Percentiles rank a stretch among this genome's conserved stretches.
Evolutionary conservation across 2,888 invertebrate species (phyloP).

Genomic region (Andrena bucephala): DNA sequence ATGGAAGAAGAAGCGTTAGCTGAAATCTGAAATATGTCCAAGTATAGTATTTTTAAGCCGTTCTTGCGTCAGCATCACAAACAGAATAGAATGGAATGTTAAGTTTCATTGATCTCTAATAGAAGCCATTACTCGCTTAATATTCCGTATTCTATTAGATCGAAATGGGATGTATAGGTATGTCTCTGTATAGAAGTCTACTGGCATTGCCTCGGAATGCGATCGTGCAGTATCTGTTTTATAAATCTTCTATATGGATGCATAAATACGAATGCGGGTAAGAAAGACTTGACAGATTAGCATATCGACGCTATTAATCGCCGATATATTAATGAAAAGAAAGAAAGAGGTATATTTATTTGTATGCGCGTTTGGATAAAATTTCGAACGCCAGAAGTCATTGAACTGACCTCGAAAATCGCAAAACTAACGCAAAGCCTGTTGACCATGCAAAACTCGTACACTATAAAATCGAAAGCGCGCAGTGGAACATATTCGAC

Average conservation of each 20-base stretch:
- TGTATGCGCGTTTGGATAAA: slow-evolving; percentile 42
- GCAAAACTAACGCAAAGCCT: slow-evolving; percentile 35
- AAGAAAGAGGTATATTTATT: slow-evolving; percentile 60
- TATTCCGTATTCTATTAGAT: slow-evolving; percentile 57
- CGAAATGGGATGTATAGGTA: slow-evolving; percentile 20
- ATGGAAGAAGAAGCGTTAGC: slow-evolving; percentile 9
- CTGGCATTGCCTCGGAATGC: slow-evolving; percentile 14
- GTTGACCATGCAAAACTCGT: slow-evolving; percentile 39
- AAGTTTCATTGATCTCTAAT: slow-evolving; percentile 23
- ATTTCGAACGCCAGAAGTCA: slow-evolving; percentile 22
- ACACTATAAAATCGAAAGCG: slow-evolving; percentile 42
- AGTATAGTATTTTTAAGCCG: slow-evolving; percentile 27
- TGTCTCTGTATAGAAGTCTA: slow-evolving; percentile 24
- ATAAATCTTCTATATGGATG: slow-evolving; percentile 42
- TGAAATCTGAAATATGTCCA: slow-evolving; percentile 10
- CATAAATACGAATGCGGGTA: slow-evolving; percentile 40
- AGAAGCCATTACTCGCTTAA: slow-evolving; percentile 52
- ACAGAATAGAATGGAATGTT: background rate
- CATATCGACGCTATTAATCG: slow-evolving; percentile 38
- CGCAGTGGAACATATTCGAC: slow-evolving; percentile 52
- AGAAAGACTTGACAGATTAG: slow-evolving; percentile 17
- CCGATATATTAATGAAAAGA: slow-evolving; percentile 34
- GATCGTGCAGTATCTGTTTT: slow-evolving; percentile 39
- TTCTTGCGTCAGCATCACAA: slow-evolving; percentile 7
- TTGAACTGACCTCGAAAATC: slow-evolving; percentile 33